phyloP scores from a whole-genome alignment of 1,140 invertebrate species.

The Papilio polyxenes region DNA sequence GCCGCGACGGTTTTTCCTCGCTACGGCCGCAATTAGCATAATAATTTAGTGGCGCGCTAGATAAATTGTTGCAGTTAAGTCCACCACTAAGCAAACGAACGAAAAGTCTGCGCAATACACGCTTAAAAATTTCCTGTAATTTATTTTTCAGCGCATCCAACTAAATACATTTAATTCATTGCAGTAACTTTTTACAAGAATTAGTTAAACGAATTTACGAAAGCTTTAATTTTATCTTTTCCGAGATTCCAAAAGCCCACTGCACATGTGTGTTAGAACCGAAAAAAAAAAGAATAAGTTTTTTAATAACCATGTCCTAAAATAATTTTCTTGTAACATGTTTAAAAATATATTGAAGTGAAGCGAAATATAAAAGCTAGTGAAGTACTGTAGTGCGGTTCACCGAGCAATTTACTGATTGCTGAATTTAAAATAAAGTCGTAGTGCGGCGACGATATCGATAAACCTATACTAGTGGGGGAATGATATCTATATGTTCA shows the following conservation, averaged over 20 bases:
- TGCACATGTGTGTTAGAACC: background rate
- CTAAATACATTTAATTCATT: constrained; percentile 4
- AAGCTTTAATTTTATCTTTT: background rate
- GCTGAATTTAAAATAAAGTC: constrained; percentile 3
- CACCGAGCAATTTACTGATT: constrained; percentile 22
- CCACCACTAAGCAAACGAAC: background rate
- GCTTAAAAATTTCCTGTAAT: background rate
- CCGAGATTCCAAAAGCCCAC: no score
- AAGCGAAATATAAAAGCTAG: background rate
- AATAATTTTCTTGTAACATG: background rate
- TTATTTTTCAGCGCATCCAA: background rate
- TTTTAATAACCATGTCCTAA: background rate
- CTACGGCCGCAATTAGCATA: constrained; percentile 41
- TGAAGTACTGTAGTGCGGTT: constrained; percentile 19
- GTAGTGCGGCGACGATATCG: background rate
- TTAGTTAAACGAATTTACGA: background rate
- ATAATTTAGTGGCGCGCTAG: constrained; percentile 43
- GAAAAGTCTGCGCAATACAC: background rate
- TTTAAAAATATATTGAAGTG: background rate
- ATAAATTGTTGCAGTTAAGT: constrained; percentile 39
- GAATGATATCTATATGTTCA: background rate
- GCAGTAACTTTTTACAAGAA: background rate
- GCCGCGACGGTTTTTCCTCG: constrained; percentile 26
- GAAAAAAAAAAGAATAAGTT: background rate
- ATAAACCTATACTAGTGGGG: background rate